A percentile compares a stretch with the other conserved stretches of the same genome.
These are phyloP conservation scores for Sigmodon hispidus DNA, from an alignment of 2,113 vertebrate genomes.

Conservation along the genomic window DNA sequence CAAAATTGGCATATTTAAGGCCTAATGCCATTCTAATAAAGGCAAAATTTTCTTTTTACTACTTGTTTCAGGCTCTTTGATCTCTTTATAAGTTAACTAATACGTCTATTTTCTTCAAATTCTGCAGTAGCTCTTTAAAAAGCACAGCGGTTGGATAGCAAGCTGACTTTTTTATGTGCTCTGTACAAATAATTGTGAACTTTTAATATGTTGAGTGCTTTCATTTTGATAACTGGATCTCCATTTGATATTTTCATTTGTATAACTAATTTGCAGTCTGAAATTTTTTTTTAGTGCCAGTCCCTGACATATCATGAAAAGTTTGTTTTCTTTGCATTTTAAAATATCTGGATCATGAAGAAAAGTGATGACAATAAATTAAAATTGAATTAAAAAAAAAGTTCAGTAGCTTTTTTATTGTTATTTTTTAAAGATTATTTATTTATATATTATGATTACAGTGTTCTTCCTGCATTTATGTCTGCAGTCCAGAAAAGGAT, in stretches of 20 bases:
- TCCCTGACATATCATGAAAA: constrained; percentile 80
- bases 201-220: constrained; percentile 82
- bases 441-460: too few species aligned
- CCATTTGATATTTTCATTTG: constrained; percentile 84
- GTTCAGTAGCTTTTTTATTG: too few species aligned
- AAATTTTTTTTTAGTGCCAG: constrained; percentile 56
- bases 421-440: too few species aligned
- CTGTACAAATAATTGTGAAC: constrained; percentile 83
- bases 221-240: constrained; percentile 84
- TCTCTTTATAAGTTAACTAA: constrained; percentile 83
- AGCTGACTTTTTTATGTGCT: constrained; percentile 82
- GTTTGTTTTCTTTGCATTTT: constrained; percentile 82
- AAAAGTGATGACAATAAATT: constrained; percentile 86
- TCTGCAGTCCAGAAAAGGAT: too few species aligned
- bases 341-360: constrained; percentile 84
- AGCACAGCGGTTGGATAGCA: constrained; percentile 79
- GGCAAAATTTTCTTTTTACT: constrained; percentile 94
- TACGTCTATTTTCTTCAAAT: constrained; percentile 82
- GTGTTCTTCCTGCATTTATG: too few species aligned
- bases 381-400: constrained; percentile 82
- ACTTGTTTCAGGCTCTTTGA: constrained; percentile 86
- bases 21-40: constrained; percentile 98
- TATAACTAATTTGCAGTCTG: constrained; percentile 82
- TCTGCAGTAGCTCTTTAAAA: constrained; percentile 80
- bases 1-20: constrained; percentile 94